A percentile compares a stretch with the other conserved stretches of the same genome.
Conservation (phyloP, 2,888 invertebrate genomes). For the Tortricodes alternella region DNA sequence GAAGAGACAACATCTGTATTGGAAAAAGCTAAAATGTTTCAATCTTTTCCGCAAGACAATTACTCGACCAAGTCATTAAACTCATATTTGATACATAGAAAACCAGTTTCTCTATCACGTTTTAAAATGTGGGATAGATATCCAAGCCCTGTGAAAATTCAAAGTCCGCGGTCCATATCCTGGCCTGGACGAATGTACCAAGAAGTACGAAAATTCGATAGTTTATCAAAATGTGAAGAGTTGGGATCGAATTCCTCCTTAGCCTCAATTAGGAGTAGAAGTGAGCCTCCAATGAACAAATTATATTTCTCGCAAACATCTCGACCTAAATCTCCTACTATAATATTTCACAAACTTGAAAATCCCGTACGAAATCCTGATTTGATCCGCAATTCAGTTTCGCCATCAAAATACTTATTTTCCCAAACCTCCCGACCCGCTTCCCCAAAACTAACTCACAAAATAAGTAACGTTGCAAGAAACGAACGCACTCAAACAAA, state of each 20-base stretch:
- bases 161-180: slow-evolving; percentile 83
- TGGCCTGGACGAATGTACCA: slow-evolving; percentile 84
- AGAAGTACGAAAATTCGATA: slow-evolving; percentile 75
- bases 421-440: slow-evolving; percentile 64
- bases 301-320: slow-evolving; percentile 77
- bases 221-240: slow-evolving; percentile 65
- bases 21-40: slow-evolving; percentile 87
- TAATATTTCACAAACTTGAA: slow-evolving; percentile 64
- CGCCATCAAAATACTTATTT: slow-evolving; percentile 61
- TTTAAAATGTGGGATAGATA: slow-evolving; percentile 86
- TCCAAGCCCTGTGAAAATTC: slow-evolving; percentile 72
- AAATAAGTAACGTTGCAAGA: slow-evolving; percentile 37
- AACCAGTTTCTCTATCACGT: slow-evolving; percentile 88
- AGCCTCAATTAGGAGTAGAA: slow-evolving; percentile 82
- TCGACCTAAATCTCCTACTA: slow-evolving; percentile 69
- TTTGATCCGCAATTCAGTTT: slow-evolving; percentile 43
- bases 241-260: slow-evolving; percentile 75
- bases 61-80: slow-evolving; percentile 84
- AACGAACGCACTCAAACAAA: slow-evolving; percentile 35
- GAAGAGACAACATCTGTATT: slow-evolving; percentile 83
- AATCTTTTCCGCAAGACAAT: slow-evolving; percentile 73
- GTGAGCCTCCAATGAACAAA: slow-evolving; percentile 84
- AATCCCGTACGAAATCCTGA: slow-evolving; percentile 37
- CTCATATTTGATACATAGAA: slow-evolving; percentile 86
- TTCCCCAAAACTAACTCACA: slow-evolving; percentile 59